Evolutionary conservation across 2,113 vertebrate species (phyloP), one percentile per base, ranked within the genome.

Genomic region (Brachionichthys hirsutus): DNA sequence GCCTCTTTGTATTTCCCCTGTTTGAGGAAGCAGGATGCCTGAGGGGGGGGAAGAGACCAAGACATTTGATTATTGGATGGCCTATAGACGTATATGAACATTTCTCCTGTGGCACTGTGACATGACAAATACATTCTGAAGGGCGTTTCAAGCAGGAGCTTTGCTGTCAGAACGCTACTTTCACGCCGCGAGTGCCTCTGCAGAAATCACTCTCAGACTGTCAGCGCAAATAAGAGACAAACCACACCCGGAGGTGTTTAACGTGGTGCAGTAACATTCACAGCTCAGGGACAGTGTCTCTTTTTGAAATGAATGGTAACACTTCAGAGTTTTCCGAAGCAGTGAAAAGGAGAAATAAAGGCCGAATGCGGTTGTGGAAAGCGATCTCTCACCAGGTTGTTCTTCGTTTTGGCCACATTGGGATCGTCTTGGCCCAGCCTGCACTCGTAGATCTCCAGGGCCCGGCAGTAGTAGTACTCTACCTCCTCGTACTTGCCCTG

Each of bases 401-500:
- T 99, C 91, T 99, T 98, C 77, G 96, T 98, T 81, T 98, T 98
- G 83, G 97, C 95, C 70, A 99, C 97, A 0, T 99, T 99, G 58
- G 97, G 92, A 63, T 99, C 96, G 54, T 99, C 97, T 0, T 92
- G 94, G 14, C 97, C 97, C 68, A 99, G 93, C 77, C 94, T 91
- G 67, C 87, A 85, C 85, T 98, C 95, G 0, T 98, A 99, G 89
- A 99, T 99, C 90, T 98, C 94, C 88, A 99, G 91, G 0, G 97
- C 97, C 0, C 97, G 89, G 80, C 92, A 93, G 85, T 99, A 99
- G 65, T 99, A 98, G 67, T 96, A 95, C 57, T 99, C 97, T 81
- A 99, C 97, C 24, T 98, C 97, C 6, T 98, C 96, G 1, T 99
- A 98, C 76, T 99, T 99, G 86, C 95, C 94, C 92, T 99, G 97